Evolutionary conservation across 2,113 vertebrate genomes (phyloP), one percentile per base, ranked within the genome.

Genomic region (Oncorhynchus clarkii): DNA sequence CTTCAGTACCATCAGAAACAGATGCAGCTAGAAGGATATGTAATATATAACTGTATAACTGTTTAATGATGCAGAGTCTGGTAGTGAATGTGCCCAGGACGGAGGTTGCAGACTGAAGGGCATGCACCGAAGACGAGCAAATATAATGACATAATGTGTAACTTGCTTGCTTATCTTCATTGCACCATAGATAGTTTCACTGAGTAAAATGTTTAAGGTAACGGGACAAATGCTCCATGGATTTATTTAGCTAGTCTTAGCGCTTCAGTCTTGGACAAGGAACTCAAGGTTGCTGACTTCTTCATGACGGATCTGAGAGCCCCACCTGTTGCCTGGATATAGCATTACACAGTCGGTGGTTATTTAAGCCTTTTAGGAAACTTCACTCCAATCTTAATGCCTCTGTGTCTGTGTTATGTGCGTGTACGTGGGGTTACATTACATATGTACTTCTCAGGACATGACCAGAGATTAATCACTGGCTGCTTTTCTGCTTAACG

Each of bases 271-370:
- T 20, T 67, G 65, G 67, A 69, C 80, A 66, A 73, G 66, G 51
- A 74, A 34, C 49, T 64, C 12, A 29, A 26, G 14, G 26, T 31
- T 78, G 71, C 45, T 71, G 72, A 80, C 51, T 64, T 31, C 70
- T 49, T 26, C 54, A 70, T 84, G 68, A 71, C 68, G 73, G 45
- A 73, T 45, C 75, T 59, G 48, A 80, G 65, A 70, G 71, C 71
- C 77, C 78, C 59, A 51, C 71, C 71, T 86, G 80, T 84, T 79
- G 80, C 84, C 74, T 83, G 51, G 80, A 81, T 81, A 80, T 80
- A 67, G 66, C 65, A 76, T 39, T 65, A 71, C 73, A 78, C 48
- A 22, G 65, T 60, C 29, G 65, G 73, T 72, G n/a, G 57, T 78
- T 76, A 11, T 86, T 80, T 67, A 82, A 80, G 71, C 78, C 79